phyloP scores from a whole-genome alignment of 2,888 invertebrate genomes.

The Malthinus seriepunctatus region DNA sequence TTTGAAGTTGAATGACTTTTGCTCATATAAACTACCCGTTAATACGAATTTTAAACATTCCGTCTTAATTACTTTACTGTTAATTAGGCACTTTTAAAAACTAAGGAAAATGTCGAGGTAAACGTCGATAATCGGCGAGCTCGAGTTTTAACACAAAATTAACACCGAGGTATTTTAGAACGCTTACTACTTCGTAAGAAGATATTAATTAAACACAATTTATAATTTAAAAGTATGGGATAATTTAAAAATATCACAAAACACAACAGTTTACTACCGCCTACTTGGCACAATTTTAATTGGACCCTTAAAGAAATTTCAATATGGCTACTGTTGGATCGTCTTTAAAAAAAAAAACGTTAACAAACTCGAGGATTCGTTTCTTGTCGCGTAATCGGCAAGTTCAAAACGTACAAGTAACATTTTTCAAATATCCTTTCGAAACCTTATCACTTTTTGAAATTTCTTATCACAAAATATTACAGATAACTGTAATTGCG shows the following conservation, averaged over 20 bases:
- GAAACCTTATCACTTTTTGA: background rate
- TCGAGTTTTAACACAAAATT: too few species aligned
- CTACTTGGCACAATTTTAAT: conserved; percentile 41
- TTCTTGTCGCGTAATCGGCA: background rate
- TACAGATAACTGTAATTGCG: background rate
- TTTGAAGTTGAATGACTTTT: conserved; percentile 15
- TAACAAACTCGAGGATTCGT: background rate
- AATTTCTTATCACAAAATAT: background rate
- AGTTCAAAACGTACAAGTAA: background rate
- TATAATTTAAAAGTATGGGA: conserved; percentile 10
- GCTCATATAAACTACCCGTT: too few species aligned
- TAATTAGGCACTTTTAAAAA: too few species aligned
- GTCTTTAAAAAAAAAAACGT: background rate
- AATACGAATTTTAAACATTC: too few species aligned
- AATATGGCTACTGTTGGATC: conserved; percentile 41
- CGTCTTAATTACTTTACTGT: too few species aligned
- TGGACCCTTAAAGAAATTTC: conserved; percentile 40
- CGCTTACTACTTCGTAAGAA: too few species aligned
- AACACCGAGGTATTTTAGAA: too few species aligned
- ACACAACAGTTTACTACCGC: conserved; percentile 28
- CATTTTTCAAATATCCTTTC: background rate
- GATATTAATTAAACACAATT: background rate
- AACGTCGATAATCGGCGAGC: too few species aligned
- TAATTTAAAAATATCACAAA: conserved; percentile 5
- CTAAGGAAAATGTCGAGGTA: too few species aligned